Base-by-base conservation (phyloP, 2,113 vertebrate genomes). In the Sialia sialis region DNA sequence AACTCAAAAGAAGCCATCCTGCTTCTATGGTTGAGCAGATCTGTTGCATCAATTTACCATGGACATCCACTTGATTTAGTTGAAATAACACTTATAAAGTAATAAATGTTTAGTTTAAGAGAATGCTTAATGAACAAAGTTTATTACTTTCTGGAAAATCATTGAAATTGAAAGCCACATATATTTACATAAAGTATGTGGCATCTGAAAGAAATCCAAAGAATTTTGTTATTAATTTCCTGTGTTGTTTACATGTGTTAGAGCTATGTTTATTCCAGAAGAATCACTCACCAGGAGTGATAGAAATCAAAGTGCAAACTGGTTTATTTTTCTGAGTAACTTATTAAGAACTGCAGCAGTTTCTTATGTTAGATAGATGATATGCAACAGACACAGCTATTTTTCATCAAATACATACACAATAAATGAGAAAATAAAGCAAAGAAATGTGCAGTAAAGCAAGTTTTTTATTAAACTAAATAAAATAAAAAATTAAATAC, bases 161-260 rank as follows among this genome's bases (percentile, higher is more conserved):
- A 73, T 59, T 94, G 96, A 96, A 97, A 97, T 87, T 90, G 91
- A 97, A 96, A 95, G 86, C 92, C 92, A 92, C 76, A 90, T 94
- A 89, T 97, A 97, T 97, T 97, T 97, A 97, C 92, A 95, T 95
- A n/a, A 85, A 89, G 54, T 69, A 93, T 90, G 93, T 67, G 32
- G 94, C 92, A 95, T 97, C 92, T 96, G 97, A 96, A 96, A 95
- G 89, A 97, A 95, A 93, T 95, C 93, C 96, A 97, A 96, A 91
- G 67, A 97, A 97, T 98, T 96, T 97, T 97, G 89, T 95, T 96
- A 97, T 97, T 95, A 90, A 94, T 97, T 96, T 97, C 96, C 92
- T 94, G 75, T 95, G 93, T 97, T 97, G 97, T 97, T 98, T 97
- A 97, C 95, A 97, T 85, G 94, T 96, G 91, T 96, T 94, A 95